Conservation (phyloP, 2,113 vertebrate genomes). For the Prinia subflava region DNA sequence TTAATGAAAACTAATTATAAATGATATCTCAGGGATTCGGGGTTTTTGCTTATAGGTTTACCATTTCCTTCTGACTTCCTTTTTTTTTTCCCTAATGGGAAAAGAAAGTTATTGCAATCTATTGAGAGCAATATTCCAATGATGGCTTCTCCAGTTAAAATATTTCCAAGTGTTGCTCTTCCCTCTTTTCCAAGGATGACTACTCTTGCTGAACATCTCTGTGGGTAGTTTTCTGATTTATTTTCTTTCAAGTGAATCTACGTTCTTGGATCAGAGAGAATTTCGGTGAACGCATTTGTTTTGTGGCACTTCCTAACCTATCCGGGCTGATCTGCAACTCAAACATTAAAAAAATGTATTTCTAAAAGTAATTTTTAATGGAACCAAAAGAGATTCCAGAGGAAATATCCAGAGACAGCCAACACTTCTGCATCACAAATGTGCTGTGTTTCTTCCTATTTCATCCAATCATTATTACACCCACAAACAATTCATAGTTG, state of each 20-base stretch:
- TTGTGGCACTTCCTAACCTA: background rate
- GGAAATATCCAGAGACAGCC: background rate
- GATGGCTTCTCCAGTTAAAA: background rate
- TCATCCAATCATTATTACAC: background rate
- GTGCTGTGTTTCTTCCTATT: background rate
- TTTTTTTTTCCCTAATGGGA: background rate
- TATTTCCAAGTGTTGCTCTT: background rate
- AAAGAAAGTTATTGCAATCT: background rate
- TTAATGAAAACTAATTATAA: background rate
- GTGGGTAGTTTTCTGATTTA: background rate
- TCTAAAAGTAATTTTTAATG: background rate
- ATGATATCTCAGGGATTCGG: background rate
- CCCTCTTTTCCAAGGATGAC: background rate
- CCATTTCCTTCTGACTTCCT: background rate
- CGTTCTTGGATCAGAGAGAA: background rate
- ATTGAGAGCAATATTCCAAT: background rate
- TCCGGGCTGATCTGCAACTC: slow-evolving; percentile 6
- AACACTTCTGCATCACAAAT: background rate
- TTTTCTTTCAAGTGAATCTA: background rate
- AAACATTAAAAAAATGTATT: background rate
- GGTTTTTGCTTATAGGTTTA: background rate
- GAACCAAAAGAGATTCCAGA: slow-evolving; percentile 20
- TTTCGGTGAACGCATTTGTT: background rate
- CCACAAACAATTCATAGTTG: slow-evolving; percentile 12
- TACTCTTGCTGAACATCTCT: background rate